These are phyloP conservation scores for Vesta saturnalis DNA, from an alignment of 2,888 invertebrate genomes.

Conservation along the genomic window DNA sequence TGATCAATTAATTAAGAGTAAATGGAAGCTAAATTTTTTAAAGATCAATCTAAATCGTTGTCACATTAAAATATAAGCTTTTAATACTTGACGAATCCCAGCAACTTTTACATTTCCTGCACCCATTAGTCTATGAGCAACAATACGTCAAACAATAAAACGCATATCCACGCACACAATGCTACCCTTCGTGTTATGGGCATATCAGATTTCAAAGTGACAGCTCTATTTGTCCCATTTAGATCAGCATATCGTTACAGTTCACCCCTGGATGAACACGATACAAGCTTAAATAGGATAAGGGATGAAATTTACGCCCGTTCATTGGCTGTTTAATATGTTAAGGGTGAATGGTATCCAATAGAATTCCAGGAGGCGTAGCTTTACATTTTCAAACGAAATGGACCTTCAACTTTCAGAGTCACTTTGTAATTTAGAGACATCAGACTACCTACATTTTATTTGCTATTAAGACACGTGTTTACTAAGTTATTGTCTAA, in stretches of 20 bases:
- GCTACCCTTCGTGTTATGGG: constrained; percentile 44
- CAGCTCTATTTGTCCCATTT: constrained; percentile 57
- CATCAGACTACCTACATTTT: constrained; percentile 22
- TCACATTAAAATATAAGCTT: constrained; percentile 25
- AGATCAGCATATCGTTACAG: constrained; percentile 44
- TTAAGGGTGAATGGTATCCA: constrained; percentile 39
- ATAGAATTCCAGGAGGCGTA: constrained; percentile 36
- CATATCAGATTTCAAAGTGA: constrained; percentile 58
- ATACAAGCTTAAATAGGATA: constrained; percentile 43
- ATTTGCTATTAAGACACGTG: constrained; percentile 27
- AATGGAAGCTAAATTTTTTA: neutral
- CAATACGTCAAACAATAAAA: constrained; percentile 37
- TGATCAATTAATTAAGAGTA: neutral
- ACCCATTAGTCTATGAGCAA: constrained; percentile 32
- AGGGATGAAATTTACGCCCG: constrained; percentile 38
- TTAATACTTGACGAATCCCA: constrained; percentile 31
- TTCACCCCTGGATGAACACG: constrained; percentile 48
- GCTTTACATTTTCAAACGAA: constrained; percentile 31
- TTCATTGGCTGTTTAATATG: constrained; percentile 32
- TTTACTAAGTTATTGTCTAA: constrained; percentile 24
- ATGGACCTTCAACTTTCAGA: constrained; percentile 33
- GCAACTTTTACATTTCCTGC: constrained; percentile 22
- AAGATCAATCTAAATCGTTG: constrained; percentile 20
- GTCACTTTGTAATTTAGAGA: constrained; percentile 33
- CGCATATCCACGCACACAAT: constrained; percentile 30